These are phyloP conservation scores for Xanthia icteritia DNA, from an alignment of 2,888 invertebrate genomes.

Conservation along the genomic window DNA sequence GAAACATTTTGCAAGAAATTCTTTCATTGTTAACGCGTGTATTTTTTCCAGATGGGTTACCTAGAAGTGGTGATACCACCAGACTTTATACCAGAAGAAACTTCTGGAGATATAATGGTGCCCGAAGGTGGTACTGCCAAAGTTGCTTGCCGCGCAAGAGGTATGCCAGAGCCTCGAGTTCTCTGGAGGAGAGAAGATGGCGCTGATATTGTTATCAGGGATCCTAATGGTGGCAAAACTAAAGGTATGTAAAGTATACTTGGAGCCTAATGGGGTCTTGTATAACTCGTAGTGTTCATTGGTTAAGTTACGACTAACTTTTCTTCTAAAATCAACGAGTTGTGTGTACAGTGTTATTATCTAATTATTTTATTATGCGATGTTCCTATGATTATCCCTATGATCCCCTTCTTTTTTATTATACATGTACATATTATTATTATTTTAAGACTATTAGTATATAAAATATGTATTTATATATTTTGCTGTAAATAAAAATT, in stretches of 20 bases:
- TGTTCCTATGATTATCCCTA: too few species aligned
- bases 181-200: conserved; percentile 96
- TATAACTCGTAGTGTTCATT: background rate
- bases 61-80: conserved; percentile 97
- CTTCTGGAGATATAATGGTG: conserved; percentile 97
- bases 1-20: background rate
- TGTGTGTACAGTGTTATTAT: background rate
- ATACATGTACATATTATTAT: too few species aligned
- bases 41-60: conserved; percentile 92
- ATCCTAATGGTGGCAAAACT: conserved; percentile 91
- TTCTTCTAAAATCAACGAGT: background rate
- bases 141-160: conserved; percentile 93
- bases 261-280: background rate
- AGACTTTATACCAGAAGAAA: conserved; percentile 96
- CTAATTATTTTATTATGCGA: background rate
- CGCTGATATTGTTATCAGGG: conserved; percentile 94
- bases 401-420: too few species aligned
- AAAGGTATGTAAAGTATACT: conserved; percentile 86
- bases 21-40: background rate
- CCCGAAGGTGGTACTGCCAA: conserved; percentile 94
- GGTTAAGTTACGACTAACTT: background rate
- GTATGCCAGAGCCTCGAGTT: conserved; percentile 94
- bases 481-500: too few species aligned
- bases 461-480: too few species aligned
- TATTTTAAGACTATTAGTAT: too few species aligned